Base-by-base conservation (phyloP, 30 jellyfish, hydroid and myxozoan species). In the Pseudorhiza aurosa region DNA sequence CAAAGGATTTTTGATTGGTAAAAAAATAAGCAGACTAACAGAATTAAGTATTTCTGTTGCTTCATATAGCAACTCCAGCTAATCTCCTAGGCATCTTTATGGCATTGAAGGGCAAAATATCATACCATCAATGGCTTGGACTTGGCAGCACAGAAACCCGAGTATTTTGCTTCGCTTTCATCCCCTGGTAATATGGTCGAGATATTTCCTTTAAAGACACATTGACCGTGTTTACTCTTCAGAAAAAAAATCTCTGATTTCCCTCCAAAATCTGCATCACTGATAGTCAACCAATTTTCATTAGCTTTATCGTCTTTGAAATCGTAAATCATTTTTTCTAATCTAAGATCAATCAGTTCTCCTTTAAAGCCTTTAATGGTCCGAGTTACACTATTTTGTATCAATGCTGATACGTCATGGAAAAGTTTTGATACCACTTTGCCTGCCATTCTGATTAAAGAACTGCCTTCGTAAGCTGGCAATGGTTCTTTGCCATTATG, bases 191-290 rank as follows among this genome's bases (percentile, higher is more conserved):
- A 12, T 12, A 19, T 55, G 8, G 95, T 85, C 19, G 97, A 93
- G 1, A 85, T 75, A 30, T 65, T 47, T 29, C 98, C 98, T 44
- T 29, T 73, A 50, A 93, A 85, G 9, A 93, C 70, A 21, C 87
- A 69, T 21, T 90, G 93, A 5, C 98, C 98, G 59, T 81, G 85
- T 40, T 63, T 72, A 43, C 96, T 93, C 24, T 73, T 79, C 42
- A 75, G 77, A 18, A 93, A 63, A 14, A 49, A 39, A 28, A 77
- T 91, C 19, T 21, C 72, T 4, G 96, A 86, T 14, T 69, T 69
- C 1, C 98, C 98, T 49, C 98, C 98, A 60, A 93, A 96, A 17
- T 84, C 93, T 58, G 49, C 57, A 37, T 90, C 97, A 40, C 96
- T 81, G 49, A 89, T 58, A 4, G 87, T 40, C 42, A 72, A 58